Evolutionary conservation across 2,797 vertebrate genomes (phyloP).

Genomic region (Clarias platycephalus): DNA sequence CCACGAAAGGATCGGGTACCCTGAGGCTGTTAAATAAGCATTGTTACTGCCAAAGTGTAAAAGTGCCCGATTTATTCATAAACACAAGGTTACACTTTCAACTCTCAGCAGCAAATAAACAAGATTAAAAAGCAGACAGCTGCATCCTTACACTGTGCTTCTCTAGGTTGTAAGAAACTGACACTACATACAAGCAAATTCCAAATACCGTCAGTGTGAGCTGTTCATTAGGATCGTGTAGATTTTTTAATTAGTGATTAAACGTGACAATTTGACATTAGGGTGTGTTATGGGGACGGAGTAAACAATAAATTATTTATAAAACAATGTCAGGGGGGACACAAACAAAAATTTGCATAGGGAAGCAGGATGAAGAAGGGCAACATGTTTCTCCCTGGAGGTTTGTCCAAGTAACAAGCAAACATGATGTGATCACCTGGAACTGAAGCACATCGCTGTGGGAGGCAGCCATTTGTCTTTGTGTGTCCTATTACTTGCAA

Average conservation of each 20-base stretch:
- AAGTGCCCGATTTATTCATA: neutral
- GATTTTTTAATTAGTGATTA: constrained; percentile 16
- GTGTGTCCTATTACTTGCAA: constrained; percentile 77
- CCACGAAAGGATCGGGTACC: neutral
- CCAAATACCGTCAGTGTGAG: neutral
- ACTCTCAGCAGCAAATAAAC: neutral
- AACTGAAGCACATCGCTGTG: constrained; percentile 55
- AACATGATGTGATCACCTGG: constrained; percentile 40
- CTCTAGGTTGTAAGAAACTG: constrained; percentile 4
- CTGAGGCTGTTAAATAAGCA: neutral
- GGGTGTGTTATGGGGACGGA: neutral
- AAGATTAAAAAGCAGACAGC: constrained; percentile 20
- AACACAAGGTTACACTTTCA: constrained; percentile 12
- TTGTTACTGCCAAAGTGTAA: neutral
- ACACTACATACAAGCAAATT: neutral
- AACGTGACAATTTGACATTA: constrained; percentile 36
- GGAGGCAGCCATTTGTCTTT: constrained; percentile 68
- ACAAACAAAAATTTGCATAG: constrained; percentile 26
- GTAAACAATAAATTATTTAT: constrained; percentile 26
- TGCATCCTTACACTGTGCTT: neutral
- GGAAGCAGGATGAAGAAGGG: constrained; percentile 13
- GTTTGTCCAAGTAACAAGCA: constrained; percentile 37
- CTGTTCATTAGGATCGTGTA: constrained; percentile 12
- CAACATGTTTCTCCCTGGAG: constrained; percentile 23
- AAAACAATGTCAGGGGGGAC: constrained; percentile 30